Evolutionary conservation across 53 echinoderm and acorn worm genomes (phyloP).

Genomic region (Holothuria scabra): DNA sequence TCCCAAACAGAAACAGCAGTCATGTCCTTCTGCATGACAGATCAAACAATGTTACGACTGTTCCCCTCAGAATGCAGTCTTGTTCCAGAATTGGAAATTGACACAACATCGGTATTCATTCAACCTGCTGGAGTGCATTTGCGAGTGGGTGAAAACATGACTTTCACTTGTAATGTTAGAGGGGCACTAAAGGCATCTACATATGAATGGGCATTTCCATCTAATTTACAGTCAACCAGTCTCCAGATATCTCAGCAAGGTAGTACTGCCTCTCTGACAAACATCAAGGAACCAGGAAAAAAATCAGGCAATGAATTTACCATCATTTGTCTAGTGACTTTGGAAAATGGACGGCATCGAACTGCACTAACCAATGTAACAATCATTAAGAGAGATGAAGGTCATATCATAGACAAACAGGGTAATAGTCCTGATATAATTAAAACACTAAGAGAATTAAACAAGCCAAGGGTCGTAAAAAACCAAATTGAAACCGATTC

Average conservation of each 20-base stretch:
- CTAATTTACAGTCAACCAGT: constrained; percentile 53
- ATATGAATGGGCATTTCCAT: constrained; percentile 74
- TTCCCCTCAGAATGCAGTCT: constrained; percentile 70
- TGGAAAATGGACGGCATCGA: constrained; percentile 65
- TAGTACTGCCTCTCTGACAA: constrained; percentile 58
- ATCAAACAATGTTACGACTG: constrained; percentile 60
- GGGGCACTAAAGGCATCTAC: constrained; percentile 56
- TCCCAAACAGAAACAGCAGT: constrained; percentile 29
- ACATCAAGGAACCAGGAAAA: constrained; percentile 34
- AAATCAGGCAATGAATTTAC: constrained; percentile 27
- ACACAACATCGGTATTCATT: constrained; percentile 40
- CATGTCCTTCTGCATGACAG: constrained; percentile 67
- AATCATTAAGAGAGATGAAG: constrained; percentile 6
- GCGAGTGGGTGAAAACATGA: constrained; percentile 58
- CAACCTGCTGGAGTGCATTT: constrained; percentile 57
- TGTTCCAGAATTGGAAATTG: constrained; percentile 48
- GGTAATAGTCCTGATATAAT: not conserved
- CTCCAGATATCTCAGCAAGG: constrained; percentile 65
- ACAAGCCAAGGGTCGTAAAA: not conserved
- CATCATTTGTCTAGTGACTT: constrained; percentile 69
- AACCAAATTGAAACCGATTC: not conserved
- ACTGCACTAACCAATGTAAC: constrained; percentile 72
- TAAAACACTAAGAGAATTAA: not conserved
- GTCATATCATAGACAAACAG: not conserved
- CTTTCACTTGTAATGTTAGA: constrained; percentile 69